Conservation (phyloP, 2,113 vertebrate species). For the Scopus umbretta region DNA sequence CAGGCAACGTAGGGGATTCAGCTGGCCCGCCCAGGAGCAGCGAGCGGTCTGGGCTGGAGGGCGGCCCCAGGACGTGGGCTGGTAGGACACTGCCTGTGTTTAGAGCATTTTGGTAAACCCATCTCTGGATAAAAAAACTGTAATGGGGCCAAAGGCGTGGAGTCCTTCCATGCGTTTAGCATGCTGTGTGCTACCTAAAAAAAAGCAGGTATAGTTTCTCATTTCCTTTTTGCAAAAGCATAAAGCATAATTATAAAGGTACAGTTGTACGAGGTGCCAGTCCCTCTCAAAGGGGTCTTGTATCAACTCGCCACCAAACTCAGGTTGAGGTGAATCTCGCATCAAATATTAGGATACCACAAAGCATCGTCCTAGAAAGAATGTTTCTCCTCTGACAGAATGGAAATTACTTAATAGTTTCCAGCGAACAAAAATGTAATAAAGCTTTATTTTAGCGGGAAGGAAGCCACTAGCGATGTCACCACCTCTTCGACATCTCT, state of each 20-base stretch:
- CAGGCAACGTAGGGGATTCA: no score
- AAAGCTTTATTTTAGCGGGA: background rate
- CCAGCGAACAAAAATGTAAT: background rate
- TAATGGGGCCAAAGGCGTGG: background rate
- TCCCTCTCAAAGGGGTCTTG: background rate
- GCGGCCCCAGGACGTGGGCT: background rate
- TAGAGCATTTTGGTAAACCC: fast-evolving
- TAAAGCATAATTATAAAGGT: background rate
- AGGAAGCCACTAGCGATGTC: background rate
- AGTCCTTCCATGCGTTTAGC: background rate
- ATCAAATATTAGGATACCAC: background rate
- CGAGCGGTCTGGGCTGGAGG: background rate
- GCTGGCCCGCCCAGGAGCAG: background rate
- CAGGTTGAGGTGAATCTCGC: background rate
- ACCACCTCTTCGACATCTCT: background rate
- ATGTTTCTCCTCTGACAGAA: background rate
- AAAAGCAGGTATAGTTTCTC: fast-evolving
- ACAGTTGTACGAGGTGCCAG: background rate
- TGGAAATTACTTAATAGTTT: background rate
- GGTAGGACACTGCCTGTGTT: no score
- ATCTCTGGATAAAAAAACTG: background rate
- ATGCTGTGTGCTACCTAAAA: background rate
- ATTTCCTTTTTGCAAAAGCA: background rate
- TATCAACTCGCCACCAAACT: background rate
- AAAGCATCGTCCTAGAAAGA: background rate